Base-by-base conservation (phyloP, 2,888 invertebrate genomes). In the Zaprionus obscuricornis region DNA sequence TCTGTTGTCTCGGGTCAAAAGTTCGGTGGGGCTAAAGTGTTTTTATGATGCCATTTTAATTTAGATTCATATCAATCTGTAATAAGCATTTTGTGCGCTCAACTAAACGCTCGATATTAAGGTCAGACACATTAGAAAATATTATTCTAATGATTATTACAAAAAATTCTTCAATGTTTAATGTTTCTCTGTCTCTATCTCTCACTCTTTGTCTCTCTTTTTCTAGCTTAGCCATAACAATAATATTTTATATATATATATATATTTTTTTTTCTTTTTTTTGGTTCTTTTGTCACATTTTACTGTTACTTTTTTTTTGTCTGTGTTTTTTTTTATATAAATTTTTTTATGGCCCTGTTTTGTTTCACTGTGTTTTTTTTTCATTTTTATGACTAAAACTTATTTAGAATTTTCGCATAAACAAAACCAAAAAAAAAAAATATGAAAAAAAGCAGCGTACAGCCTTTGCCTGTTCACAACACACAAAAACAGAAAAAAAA, bases 41-140 rank as follows among this genome's bases (percentile, higher is more conserved):
- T 75, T 82, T 83, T 85, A 82, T 74, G 69, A 79, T 75, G 76
- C 69, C 79, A 85, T 85, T 82, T 82, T 82, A 85, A 82, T 82
- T 85, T 83, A 83, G 82, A 82, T 82, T 60, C 63, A 45, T 85
- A 82, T 82, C 82, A 85, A 83, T 76, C 43, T 60, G 73, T 76
- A 83, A 74, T 81, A 83, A 71, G 83, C 67, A 51, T 64, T 85
- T 60, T 71, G 74, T 59, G 47, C 59, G 49, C 60, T 54, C 33
- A 34, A 46, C 50, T 22, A 49, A 43, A 47, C 36, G 40, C 71
- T 57, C 43, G 51, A 34, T 58, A 75, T 83, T 68, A 52, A 36
- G 79, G 68, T 75, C 83, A 62, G 13, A 29, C 29, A 46, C 64
- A 77, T 77, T 83, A 71, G 54, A 56, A 71, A 60, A 42, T 71